Evolutionary conservation across 2,797 vertebrate species (phyloP).

Genomic region (Rallus crepitans): DNA sequence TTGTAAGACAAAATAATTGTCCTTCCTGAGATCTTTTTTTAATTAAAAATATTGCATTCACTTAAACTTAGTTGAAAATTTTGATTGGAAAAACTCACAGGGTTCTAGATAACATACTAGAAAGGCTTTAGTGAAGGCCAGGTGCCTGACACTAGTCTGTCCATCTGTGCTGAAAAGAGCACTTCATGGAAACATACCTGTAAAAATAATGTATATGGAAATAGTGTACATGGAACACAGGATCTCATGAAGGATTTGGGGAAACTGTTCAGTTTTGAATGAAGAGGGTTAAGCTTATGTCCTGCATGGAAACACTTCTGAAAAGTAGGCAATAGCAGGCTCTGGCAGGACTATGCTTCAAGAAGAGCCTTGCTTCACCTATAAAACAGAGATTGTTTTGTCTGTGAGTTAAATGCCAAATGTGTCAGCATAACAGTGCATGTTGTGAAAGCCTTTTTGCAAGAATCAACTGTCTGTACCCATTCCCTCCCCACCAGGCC

Average conservation of each 20-base stretch:
- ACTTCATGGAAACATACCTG: not conserved
- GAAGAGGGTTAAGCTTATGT: not conserved
- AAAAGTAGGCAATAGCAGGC: not conserved
- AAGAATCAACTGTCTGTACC: not conserved
- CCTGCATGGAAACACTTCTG: not conserved
- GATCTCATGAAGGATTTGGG: not conserved
- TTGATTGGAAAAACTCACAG: not conserved
- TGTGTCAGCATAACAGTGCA: not conserved
- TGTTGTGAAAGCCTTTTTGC: not conserved
- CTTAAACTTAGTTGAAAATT: not conserved
- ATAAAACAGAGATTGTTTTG: not conserved
- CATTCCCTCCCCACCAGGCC: not conserved
- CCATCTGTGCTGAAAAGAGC: not conserved
- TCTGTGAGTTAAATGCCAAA: not conserved
- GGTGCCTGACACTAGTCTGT: not conserved
- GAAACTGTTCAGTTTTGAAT: not conserved
- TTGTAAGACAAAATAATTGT: not conserved
- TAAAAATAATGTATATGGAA: not conserved
- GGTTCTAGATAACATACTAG: not conserved
- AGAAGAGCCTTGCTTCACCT: not conserved
- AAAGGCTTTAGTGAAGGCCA: not conserved
- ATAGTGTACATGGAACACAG: not conserved
- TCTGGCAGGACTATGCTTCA: not conserved
- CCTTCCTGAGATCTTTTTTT: not conserved
- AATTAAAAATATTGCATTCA: not conserved